phyloP scores from a whole-genome alignment of 1,140 invertebrate species.

The Nymphalis io region DNA sequence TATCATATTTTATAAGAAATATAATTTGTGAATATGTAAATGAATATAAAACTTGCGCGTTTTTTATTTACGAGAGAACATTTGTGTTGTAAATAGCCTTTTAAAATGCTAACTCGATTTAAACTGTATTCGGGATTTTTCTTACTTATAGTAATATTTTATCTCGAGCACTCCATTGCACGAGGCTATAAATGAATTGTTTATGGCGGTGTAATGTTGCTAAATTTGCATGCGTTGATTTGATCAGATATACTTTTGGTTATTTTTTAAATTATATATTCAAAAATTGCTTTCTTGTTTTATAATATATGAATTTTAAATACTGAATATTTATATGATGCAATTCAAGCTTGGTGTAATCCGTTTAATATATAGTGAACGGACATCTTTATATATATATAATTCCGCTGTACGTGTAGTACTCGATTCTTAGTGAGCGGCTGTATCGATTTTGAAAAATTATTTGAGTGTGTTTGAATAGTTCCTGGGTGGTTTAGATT shows the following conservation, averaged over 20 bases:
- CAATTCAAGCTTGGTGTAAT: no score
- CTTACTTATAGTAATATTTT: conserved; percentile 11
- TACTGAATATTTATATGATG: no score
- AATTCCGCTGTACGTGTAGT: no score
- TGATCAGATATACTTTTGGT: conserved; percentile 17
- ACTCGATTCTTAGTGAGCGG: no score
- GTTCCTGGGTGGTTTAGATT: no score
- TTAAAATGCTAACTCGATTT: conserved; percentile 61
- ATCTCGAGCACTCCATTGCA: conserved; percentile 10
- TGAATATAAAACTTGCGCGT: neutral
- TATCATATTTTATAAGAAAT: no score
- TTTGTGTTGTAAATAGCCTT: conserved; percentile 54
- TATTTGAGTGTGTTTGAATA: no score
- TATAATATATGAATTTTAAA: neutral
- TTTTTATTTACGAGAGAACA: conserved; percentile 32
- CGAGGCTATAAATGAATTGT: neutral
- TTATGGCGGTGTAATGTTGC: conserved; percentile 12
- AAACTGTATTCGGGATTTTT: conserved; percentile 20
- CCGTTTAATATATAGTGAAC: no score
- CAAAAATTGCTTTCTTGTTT: neutral
- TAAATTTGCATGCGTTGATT: conserved; percentile 23
- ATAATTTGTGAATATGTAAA: neutral
- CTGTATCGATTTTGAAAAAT: no score
- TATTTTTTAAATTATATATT: neutral
- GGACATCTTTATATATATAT: no score